These are phyloP conservation scores for Trachelus tabidus DNA, from an alignment of 2,888 invertebrate species.

Conservation along the genomic window DNA sequence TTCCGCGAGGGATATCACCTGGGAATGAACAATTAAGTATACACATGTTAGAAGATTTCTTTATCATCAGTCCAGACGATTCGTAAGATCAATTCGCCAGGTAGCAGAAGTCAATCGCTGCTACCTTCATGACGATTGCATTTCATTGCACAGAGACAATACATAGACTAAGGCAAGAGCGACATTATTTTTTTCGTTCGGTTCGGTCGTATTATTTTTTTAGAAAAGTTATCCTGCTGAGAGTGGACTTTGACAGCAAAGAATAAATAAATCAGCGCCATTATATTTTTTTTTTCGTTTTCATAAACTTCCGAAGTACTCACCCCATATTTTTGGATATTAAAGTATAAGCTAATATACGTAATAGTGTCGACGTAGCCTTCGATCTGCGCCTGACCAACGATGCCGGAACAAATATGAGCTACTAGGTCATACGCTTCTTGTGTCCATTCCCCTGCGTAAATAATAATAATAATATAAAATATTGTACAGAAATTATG, in stretches of 20 bases:
- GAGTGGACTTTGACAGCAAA: no score
- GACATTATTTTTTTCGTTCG: not conserved
- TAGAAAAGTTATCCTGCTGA: no score
- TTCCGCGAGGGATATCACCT: conserved; percentile 87
- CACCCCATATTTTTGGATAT: conserved; percentile 80
- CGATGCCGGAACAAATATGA: conserved; percentile 82
- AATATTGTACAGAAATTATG: conserved; percentile 7
- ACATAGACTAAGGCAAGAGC: not conserved
- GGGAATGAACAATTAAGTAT: conserved; percentile 61
- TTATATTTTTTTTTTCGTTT: not conserved
- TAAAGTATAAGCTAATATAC: conserved; percentile 85
- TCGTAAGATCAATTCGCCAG: not conserved
- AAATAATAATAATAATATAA: conserved; percentile 52
- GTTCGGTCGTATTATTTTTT: no score
- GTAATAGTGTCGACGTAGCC: conserved; percentile 83
- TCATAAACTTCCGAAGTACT: conserved; percentile 45
- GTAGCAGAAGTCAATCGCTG: not conserved
- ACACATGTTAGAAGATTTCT: not conserved
- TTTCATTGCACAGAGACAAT: not conserved
- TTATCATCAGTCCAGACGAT: not conserved
- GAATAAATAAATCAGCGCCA: not conserved
- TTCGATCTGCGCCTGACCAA: conserved; percentile 89
- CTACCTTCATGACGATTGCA: not conserved
- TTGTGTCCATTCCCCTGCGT: conserved; percentile 75
- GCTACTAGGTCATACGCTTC: conserved; percentile 84